Evolutionary conservation across 2,888 invertebrate genomes (phyloP), one percentile per base, ranked within the genome.

Genomic region (Plagiodera versicolora): DNA sequence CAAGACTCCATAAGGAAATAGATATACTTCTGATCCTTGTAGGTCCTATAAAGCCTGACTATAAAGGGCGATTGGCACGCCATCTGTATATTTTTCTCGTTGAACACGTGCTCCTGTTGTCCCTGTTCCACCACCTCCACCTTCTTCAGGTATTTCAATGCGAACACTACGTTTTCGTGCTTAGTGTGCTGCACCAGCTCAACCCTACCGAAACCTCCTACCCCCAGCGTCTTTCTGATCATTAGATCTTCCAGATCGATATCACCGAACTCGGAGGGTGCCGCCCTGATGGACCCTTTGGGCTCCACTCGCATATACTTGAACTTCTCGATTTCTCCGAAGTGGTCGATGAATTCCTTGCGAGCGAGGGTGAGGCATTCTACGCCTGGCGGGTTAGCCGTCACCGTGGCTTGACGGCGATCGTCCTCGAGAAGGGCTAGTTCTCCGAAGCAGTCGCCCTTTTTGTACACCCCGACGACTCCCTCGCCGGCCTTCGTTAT

Each of bases 1-100:
- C 96, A 94, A 0, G 92, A 90, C 81, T 98, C 98, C 91, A 98
- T 92, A 50, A 98, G 81, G 83, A 97, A 95, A 79, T 97, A 98
- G 1, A 98, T 89, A 78, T 91, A 95, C 77, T 95, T 95, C 61
- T 85, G 86, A 80, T 98, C 96, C 74, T 91, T 91, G 80, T 90
- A 97, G 1, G 97, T 98, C 54, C 65, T 89, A 79, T 90, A 95
- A 60, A 98, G 82, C 75, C 95, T 94, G 77, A 65, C 80, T 49
- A 79, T 83, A 78, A 95, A 95, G 0, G 87, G 87, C 60, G 88
- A 89, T 55, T 90, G 86, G 74, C 92, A 91, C 72, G 86, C 83
- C 86, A 92, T 85, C 86, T 89, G 89, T 60, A 95, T 92, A 67
- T 88, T 86, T 78, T 92, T 92, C 81, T 95, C 95, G 61, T 92